A percentile compares a stretch with the other conserved stretches of the same genome.
Conservation (phyloP, 2,113 vertebrate species). For the Ptilorrhoa leucosticta region DNA sequence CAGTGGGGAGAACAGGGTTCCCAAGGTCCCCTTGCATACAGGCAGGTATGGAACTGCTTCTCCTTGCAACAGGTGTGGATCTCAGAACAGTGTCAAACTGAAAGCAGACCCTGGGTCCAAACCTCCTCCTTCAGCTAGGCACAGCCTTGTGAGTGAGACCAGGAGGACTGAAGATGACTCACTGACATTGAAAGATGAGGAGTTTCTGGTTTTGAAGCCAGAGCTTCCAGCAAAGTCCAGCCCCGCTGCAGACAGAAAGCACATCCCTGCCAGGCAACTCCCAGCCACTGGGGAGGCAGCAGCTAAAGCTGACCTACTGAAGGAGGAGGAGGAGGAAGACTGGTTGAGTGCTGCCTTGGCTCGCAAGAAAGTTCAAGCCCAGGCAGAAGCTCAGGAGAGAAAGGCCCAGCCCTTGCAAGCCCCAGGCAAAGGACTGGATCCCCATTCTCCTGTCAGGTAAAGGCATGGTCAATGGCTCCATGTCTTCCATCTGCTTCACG, state of each 20-base stretch:
- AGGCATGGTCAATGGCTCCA: accelerated
- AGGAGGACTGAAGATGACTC: constrained; percentile 74
- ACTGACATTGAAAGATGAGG: constrained; percentile 80
- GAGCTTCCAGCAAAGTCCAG: background rate
- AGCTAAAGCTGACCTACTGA: background rate
- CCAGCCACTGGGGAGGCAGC: background rate
- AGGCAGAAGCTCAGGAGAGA: constrained; percentile 43
- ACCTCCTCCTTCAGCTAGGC: background rate
- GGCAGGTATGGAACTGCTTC: background rate
- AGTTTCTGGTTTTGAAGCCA: background rate
- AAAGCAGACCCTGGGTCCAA: constrained; percentile 69
- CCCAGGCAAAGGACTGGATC: background rate
- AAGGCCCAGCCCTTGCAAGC: background rate
- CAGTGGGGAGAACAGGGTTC: background rate
- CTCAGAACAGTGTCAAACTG: constrained; percentile 64
- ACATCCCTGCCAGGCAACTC: background rate
- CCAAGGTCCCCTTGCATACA: background rate
- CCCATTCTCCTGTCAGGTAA: constrained; percentile 29
- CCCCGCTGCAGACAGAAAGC: background rate
- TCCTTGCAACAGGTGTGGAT: constrained; percentile 78
- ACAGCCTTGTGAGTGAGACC: background rate
- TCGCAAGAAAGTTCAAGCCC: constrained; percentile 70
- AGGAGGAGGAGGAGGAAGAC: constrained; percentile 36
- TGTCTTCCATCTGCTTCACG: accelerated
- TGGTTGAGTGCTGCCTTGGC: constrained; percentile 79